Percentiles rank a stretch among this genome's conserved stretches.
Conservation (phyloP, 2,797 vertebrate genomes). For the Streptopelia turtur region DNA sequence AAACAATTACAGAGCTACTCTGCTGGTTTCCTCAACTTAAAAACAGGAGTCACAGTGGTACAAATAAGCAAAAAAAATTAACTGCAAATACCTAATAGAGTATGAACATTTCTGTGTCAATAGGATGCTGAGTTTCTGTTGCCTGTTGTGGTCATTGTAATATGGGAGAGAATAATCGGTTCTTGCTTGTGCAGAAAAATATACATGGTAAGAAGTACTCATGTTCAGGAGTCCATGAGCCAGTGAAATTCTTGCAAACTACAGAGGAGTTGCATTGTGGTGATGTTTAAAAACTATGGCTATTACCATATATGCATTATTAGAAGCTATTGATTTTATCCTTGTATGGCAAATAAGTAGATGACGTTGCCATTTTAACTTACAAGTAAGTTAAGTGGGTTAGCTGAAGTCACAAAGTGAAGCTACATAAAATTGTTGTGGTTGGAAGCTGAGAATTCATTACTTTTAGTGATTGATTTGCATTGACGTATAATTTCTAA, state of each 20-base stretch:
- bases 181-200: neutral
- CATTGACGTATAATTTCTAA: neutral
- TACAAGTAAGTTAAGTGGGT: neutral
- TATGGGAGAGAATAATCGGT: neutral
- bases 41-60: neutral
- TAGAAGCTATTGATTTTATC: neutral
- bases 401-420: neutral
- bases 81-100: neutral
- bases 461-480: neutral
- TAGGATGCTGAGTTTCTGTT: neutral
- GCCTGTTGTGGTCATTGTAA: rapidly evolving
- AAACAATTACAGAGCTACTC: neutral
- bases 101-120: neutral
- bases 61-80: neutral
- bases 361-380: neutral
- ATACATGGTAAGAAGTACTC: neutral
- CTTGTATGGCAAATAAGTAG: neutral
- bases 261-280: neutral
- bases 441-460: neutral
- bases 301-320: neutral
- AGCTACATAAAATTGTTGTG: neutral
- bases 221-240: neutral
- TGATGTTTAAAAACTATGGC: neutral
- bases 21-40: neutral
- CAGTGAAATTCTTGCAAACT: neutral